These are phyloP conservation scores for Anas georgica DNA, from an alignment of 2,797 vertebrate genomes.

Conservation along the genomic window DNA sequence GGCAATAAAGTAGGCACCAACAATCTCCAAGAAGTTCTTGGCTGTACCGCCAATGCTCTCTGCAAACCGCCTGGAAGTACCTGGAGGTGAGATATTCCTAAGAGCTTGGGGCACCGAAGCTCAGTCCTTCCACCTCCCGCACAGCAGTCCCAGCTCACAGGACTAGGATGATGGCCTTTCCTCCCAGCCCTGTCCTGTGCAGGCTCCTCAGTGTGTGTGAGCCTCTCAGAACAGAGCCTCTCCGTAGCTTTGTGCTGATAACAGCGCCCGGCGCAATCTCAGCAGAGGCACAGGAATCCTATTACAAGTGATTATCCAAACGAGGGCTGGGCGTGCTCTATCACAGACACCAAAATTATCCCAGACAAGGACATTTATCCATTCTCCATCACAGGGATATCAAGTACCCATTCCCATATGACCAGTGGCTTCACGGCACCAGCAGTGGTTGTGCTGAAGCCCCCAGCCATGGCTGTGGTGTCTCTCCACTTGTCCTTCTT, in stretches of 20 bases:
- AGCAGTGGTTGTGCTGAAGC: neutral
- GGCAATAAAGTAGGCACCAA: neutral
- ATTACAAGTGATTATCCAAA: neutral
- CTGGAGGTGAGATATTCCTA: neutral
- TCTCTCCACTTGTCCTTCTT: neutral
- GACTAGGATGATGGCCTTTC: neutral
- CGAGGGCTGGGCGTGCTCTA: neutral
- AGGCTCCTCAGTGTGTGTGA: neutral
- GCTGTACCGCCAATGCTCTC: neutral
- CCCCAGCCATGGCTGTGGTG: neutral
- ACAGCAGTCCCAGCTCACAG: neutral
- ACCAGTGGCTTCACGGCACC: too few relatives aligned
- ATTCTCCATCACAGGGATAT: neutral
- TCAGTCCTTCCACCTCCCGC: rapidly evolving
- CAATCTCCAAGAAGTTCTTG: neutral
- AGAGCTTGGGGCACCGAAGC: neutral
- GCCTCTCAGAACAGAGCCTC: neutral
- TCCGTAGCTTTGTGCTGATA: neutral
- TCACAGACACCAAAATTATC: neutral
- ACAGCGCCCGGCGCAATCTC: neutral
- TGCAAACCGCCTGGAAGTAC: neutral
- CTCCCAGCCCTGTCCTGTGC: neutral
- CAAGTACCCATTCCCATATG: neutral
- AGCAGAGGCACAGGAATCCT: neutral
- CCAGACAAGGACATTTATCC: neutral